Percentiles rank a stretch among this genome's conserved stretches.
phyloP scores from a whole-genome alignment of 2,113 vertebrate species.

The Danionella cerebrum region DNA sequence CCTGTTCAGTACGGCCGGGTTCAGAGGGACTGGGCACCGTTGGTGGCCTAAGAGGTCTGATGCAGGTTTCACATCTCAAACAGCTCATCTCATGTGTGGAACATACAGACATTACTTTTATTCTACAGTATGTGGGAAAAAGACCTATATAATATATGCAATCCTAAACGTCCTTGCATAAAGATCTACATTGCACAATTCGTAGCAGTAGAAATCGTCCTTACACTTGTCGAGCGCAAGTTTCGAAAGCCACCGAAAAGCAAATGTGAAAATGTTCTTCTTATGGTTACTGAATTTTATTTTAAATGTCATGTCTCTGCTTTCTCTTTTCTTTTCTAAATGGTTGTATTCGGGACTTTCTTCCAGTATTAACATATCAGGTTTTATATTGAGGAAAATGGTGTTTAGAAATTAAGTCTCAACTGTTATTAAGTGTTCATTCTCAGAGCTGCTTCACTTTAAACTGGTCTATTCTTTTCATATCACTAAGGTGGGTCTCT shows the following conservation, averaged over 20 bases:
- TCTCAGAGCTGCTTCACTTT: not conserved
- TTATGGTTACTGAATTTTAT: not conserved
- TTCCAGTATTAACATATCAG: not conserved
- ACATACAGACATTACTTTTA: not conserved
- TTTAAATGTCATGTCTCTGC: not conserved
- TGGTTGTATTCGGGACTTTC: not conserved
- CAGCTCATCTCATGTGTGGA: conserved; percentile 5
- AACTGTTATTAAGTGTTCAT: not conserved
- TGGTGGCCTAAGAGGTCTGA: conserved; percentile 49
- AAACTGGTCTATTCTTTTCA: too few species aligned
- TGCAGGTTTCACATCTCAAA: conserved; percentile 11
- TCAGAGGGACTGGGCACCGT: conserved; percentile 68
- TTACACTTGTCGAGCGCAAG: not conserved
- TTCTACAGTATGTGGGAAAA: not conserved
- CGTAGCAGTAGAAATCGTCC: not conserved
- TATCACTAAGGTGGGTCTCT: too few species aligned
- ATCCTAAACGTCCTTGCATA: not conserved
- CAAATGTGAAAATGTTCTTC: not conserved
- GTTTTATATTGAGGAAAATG: not conserved
- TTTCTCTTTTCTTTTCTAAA: not conserved
- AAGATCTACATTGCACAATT: not conserved
- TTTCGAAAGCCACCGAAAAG: not conserved
- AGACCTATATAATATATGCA: not conserved
- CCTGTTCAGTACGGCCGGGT: conserved; percentile 68
- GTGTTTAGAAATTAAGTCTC: not conserved